A percentile compares a stretch with the other conserved stretches of the same genome.
These are phyloP conservation scores for Drosophila kanapiae DNA, from an alignment of 1,140 invertebrate species.

Conservation along the genomic window DNA sequence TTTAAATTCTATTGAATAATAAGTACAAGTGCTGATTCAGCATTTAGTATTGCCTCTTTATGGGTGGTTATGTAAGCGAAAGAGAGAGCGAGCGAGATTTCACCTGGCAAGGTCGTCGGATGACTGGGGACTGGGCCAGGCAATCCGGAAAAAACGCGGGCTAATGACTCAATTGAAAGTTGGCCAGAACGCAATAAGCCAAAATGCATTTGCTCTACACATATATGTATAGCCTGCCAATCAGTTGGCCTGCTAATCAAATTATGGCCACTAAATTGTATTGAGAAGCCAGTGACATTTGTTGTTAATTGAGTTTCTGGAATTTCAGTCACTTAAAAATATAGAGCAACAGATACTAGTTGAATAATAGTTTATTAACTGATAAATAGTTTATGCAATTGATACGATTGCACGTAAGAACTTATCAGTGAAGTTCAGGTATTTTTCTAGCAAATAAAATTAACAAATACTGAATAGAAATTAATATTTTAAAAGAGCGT, in stretches of 20 bases:
- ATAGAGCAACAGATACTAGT: not conserved
- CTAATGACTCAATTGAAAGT: constrained; percentile 42
- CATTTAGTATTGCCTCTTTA: constrained; percentile 25
- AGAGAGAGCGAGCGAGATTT: constrained; percentile 23
- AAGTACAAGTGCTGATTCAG: constrained; percentile 17
- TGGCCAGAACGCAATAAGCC: constrained; percentile 53
- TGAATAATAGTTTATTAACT: not conserved
- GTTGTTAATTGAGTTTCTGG: not conserved
- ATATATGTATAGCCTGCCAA: not conserved
- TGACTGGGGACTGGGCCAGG: constrained; percentile 32
- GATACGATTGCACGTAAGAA: not conserved
- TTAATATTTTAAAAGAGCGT: not conserved
- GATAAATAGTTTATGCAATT: not conserved
- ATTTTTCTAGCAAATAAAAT: not conserved
- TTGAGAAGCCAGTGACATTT: not conserved
- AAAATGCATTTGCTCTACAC: constrained; percentile 21
- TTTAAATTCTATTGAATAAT: constrained; percentile 42
- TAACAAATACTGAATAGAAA: not conserved
- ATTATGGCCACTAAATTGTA: constrained; percentile 5
- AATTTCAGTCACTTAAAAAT: not conserved
- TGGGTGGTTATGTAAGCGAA: constrained; percentile 31
- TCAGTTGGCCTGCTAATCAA: constrained; percentile 13
- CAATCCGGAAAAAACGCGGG: constrained; percentile 22
- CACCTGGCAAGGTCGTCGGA: constrained; percentile 34
- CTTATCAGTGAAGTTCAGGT: not conserved